These are phyloP conservation scores for Pheucticus melanocephalus DNA, from an alignment of 2,113 vertebrate genomes.

Conservation along the genomic window DNA sequence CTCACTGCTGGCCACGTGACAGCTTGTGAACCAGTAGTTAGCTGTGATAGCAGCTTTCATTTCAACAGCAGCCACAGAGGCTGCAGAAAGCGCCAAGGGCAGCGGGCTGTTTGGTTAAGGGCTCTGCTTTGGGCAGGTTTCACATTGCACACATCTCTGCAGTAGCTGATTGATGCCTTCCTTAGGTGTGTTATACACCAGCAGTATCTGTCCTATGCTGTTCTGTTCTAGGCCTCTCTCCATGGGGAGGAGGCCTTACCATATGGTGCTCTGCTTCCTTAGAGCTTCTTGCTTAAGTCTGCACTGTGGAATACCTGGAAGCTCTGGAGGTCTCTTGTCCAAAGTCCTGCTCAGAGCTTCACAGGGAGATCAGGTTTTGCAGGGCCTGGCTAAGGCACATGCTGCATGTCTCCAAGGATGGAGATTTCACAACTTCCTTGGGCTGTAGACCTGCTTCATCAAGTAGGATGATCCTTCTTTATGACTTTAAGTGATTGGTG, in stretches of 20 bases:
- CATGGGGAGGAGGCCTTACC: background rate
- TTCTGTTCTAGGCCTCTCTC: background rate
- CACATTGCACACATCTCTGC: background rate
- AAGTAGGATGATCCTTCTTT: constrained; percentile 35
- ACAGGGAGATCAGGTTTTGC: background rate
- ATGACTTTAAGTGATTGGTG: constrained; percentile 1
- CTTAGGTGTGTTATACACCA: background rate
- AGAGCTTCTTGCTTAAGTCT: background rate
- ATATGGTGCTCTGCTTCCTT: background rate
- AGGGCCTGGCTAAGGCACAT: background rate
- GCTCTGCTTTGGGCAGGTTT: background rate
- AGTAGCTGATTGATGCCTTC: background rate
- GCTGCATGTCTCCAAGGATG: background rate
- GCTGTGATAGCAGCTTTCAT: background rate
- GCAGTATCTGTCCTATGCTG: background rate
- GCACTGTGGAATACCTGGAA: background rate
- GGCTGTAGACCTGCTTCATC: constrained; percentile 35
- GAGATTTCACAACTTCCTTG: constrained; percentile 29
- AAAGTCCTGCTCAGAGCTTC: background rate
- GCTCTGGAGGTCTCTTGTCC: background rate
- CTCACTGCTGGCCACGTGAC: background rate
- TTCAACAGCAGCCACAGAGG: background rate
- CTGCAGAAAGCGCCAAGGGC: background rate
- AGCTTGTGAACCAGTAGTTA: background rate
- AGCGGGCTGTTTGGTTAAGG: background rate